Evolutionary conservation across 2,113 vertebrate genomes (phyloP).

Genomic region (Porphyrio hochstetteri): DNA sequence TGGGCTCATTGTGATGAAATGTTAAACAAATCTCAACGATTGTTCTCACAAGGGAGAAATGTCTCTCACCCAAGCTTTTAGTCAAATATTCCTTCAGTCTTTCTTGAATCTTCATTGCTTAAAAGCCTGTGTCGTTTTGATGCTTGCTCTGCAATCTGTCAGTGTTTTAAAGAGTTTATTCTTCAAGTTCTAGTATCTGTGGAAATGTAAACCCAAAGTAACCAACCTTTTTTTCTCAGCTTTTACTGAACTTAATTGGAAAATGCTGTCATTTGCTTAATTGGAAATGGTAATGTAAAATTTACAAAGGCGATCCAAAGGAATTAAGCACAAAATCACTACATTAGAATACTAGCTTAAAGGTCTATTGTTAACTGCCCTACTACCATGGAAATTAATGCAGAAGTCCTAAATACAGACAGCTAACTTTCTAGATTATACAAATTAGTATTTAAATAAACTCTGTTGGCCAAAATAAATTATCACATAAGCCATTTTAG

Average conservation of each 20-base stretch:
- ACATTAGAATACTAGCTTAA: not conserved
- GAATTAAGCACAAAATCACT: not conserved
- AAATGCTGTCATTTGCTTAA: not conserved
- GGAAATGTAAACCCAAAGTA: not conserved
- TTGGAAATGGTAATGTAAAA: not conserved
- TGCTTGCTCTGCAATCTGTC: not conserved
- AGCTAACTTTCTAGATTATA: not conserved
- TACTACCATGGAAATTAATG: not conserved
- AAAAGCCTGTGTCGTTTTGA: not conserved
- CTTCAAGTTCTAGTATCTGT: not conserved
- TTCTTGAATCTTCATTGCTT: not conserved
- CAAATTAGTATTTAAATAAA: not conserved
- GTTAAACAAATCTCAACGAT: not conserved
- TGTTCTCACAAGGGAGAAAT: not conserved
- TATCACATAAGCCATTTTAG: not conserved
- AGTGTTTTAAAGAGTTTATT: not conserved
- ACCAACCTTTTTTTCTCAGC: not conserved
- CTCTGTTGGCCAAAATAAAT: not conserved
- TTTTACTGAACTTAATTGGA: not conserved
- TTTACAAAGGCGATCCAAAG: not conserved
- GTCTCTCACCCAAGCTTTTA: not conserved
- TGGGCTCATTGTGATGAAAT: not conserved
- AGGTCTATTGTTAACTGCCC: not conserved
- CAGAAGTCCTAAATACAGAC: not conserved
- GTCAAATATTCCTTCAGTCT: not conserved